Conservation (phyloP, 2,888 invertebrate genomes). For the Ryuthela nishihirai region DNA sequence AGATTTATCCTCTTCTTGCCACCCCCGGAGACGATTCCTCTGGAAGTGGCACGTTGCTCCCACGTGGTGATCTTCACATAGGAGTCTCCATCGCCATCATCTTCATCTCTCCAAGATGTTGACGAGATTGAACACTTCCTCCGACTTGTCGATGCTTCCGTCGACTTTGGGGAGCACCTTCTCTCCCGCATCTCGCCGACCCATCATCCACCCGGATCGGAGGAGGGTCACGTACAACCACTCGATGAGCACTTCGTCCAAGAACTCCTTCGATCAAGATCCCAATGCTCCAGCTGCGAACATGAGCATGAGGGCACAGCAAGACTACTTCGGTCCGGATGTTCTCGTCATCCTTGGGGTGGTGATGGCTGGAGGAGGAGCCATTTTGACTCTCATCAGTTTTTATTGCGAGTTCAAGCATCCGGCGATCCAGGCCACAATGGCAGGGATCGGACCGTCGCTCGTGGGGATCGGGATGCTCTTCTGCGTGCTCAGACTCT, state of each 20-base stretch:
- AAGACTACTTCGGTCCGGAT: slow-evolving; percentile 34
- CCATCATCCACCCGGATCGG: slow-evolving; percentile 19
- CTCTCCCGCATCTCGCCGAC: slow-evolving; percentile 16
- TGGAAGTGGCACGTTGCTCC: too few species aligned
- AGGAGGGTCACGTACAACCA: slow-evolving; percentile 23
- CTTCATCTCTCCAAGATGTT: too few species aligned
- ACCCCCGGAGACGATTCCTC: too few species aligned
- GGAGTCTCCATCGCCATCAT: too few species aligned
- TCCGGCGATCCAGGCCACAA: slow-evolving; percentile 26
- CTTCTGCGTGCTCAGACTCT: slow-evolving; percentile 29
- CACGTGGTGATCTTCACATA: too few species aligned
- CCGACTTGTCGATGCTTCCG: slow-evolving; percentile 28
- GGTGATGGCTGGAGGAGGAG: slow-evolving; percentile 16
- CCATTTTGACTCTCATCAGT: slow-evolving; percentile 27
- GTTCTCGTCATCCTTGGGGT: slow-evolving; percentile 34
- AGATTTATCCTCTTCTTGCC: too few species aligned
- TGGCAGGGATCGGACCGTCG: slow-evolving; percentile 35
- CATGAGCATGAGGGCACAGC: slow-evolving; percentile 31
- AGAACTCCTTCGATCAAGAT: slow-evolving; percentile 17
- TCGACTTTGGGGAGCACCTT: slow-evolving; percentile 27
- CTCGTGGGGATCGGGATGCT: slow-evolving; percentile 35
- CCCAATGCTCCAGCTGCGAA: slow-evolving; percentile 31
- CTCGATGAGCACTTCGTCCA: slow-evolving; percentile 15
- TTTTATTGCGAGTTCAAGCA: slow-evolving; percentile 33
- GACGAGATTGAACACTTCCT: slow-evolving; percentile 17